Percentiles rank a stretch among this genome's conserved stretches.
Evolutionary conservation across 2,888 invertebrate species (phyloP).

Genomic region (Brachyptera risi): DNA sequence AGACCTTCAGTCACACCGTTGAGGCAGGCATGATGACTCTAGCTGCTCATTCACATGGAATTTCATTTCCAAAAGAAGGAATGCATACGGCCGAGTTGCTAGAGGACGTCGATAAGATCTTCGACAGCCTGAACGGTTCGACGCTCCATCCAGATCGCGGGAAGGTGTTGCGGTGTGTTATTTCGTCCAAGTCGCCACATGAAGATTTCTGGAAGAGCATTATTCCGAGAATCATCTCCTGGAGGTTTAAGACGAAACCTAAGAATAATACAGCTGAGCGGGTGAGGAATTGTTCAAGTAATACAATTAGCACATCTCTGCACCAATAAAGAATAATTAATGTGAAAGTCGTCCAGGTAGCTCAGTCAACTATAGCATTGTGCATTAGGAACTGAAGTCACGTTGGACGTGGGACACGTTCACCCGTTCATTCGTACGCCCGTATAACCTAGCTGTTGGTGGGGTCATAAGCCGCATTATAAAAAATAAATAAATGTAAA

Average conservation of each 20-base stretch:
- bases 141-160: constrained; percentile 1
- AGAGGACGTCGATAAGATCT: not conserved
- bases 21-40: constrained; percentile 13
- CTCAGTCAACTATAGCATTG: no score
- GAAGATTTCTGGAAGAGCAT: not conserved
- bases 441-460: no score
- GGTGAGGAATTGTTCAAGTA: no score
- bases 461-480: no score
- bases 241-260: not conserved
- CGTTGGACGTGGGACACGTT: no score
- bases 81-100: constrained; percentile 1
- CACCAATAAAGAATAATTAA: no score
- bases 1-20: constrained; percentile 21
- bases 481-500: no score
- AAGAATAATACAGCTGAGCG: not conserved
- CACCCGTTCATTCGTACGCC: no score
- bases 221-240: not conserved
- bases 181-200: not conserved
- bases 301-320: no score
- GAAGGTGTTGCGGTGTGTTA: not conserved
- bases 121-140: constrained; percentile 7
- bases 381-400: no score
- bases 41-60: not conserved
- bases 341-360: no score
- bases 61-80: not conserved